phyloP scores from a whole-genome alignment of 2,113 vertebrate species.

The Xyrauchen texanus region DNA sequence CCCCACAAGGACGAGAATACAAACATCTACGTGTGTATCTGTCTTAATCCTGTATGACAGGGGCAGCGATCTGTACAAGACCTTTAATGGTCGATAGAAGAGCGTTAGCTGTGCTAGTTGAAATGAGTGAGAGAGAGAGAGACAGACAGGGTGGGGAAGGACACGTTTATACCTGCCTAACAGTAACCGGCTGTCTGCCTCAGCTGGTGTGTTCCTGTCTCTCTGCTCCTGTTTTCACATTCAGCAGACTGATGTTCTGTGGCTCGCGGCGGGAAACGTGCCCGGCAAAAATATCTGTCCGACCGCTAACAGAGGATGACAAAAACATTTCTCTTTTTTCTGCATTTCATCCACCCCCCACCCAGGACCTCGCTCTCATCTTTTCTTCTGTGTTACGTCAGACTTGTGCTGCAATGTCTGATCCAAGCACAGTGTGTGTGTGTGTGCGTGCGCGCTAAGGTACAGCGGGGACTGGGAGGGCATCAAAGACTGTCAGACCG shows the following conservation, averaged over 20 bases:
- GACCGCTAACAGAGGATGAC: slow-evolving; percentile 51
- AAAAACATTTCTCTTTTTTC: slow-evolving; percentile 36
- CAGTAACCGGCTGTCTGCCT: slow-evolving; percentile 9
- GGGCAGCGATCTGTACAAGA: no score
- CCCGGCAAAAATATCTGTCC: slow-evolving; percentile 40
- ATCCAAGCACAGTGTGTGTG: slow-evolving; percentile 4
- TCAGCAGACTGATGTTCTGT: slow-evolving; percentile 22
- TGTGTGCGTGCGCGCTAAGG: background rate
- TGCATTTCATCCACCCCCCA: slow-evolving; percentile 34
- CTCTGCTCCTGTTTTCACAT: slow-evolving; percentile 25
- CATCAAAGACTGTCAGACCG: slow-evolving; percentile 54
- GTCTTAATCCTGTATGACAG: no score
- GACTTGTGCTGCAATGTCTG: slow-evolving; percentile 41
- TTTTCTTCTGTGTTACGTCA: slow-evolving; percentile 43
- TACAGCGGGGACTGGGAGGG: slow-evolving; percentile 37
- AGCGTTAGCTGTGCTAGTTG: background rate
- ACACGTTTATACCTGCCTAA: slow-evolving; percentile 14
- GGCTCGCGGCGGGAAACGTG: slow-evolving; percentile 13
- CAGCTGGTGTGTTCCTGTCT: slow-evolving; percentile 3
- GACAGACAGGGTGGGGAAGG: background rate
- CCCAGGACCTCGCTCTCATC: slow-evolving; percentile 44
- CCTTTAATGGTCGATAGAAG: background rate
- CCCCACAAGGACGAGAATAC: no score
- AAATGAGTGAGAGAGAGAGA: slow-evolving; percentile 2
- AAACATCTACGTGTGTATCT: no score